phyloP scores from a whole-genome alignment of 2,113 vertebrate species.

The Lipophrys pholis region DNA sequence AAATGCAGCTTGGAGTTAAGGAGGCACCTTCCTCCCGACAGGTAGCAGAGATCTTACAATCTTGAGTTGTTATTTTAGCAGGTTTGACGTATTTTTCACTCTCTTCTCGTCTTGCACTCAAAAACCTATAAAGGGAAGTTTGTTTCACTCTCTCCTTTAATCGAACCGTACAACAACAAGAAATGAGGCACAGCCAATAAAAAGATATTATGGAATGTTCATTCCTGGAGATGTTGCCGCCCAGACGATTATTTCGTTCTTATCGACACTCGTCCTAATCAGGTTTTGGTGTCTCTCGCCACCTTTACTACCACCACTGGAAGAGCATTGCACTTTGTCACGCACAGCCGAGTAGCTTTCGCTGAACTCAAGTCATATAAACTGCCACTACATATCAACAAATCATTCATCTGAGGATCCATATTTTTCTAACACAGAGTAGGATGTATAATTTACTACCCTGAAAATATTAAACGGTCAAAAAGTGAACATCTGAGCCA shows the following conservation, averaged over 20 bases:
- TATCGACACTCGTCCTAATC: conserved; percentile 87
- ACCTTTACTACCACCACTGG: conserved; percentile 53
- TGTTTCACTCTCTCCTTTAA: conserved; percentile 77
- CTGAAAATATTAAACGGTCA: conserved; percentile 19
- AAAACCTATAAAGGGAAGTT: background rate
- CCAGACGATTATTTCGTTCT: conserved; percentile 85
- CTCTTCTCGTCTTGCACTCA: conserved; percentile 7
- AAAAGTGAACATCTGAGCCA: conserved; percentile 26
- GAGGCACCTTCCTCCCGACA: conserved; percentile 24
- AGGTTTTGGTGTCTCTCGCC: conserved; percentile 85
- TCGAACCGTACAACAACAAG: conserved; percentile 84
- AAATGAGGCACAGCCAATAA: conserved; percentile 86
- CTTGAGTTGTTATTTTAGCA: conserved; percentile 41
- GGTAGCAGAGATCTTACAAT: conserved; percentile 40
- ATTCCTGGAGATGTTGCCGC: conserved; percentile 87
- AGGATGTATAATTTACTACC: conserved; percentile 49
- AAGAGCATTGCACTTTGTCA: conserved; percentile 83
- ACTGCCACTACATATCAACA: conserved; percentile 52
- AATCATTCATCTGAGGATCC: background rate
- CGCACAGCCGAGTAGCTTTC: conserved; percentile 72
- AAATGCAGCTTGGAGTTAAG: no score
- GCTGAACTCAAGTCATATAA: conserved; percentile 63
- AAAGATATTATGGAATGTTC: conserved; percentile 89
- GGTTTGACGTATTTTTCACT: conserved; percentile 44
- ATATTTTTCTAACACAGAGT: conserved; percentile 19